Evolutionary conservation across 2,797 vertebrate species (phyloP).

Genomic region (Characodon lateralis): DNA sequence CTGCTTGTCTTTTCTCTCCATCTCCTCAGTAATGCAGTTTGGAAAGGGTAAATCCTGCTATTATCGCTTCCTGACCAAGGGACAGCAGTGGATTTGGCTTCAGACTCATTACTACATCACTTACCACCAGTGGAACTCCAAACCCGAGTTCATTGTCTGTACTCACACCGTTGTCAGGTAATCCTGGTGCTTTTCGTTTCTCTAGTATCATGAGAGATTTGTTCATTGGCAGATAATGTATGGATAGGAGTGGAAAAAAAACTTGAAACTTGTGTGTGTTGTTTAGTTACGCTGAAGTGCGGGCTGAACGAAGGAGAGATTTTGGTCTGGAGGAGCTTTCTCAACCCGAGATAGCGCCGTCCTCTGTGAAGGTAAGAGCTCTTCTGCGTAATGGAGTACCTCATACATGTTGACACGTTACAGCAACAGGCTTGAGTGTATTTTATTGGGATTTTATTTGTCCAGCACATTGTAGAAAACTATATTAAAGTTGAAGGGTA

Average conservation of each 20-base stretch:
- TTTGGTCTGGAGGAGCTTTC: conserved; percentile 82
- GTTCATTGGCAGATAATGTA: neutral
- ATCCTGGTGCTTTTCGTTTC: neutral
- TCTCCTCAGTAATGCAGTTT: conserved; percentile 87
- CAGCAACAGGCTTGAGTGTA: neutral
- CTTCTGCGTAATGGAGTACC: neutral
- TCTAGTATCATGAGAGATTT: neutral
- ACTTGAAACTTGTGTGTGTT: conserved; percentile 2
- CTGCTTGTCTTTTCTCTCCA: neutral
- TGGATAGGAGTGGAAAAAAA: neutral
- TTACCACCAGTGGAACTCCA: conserved; percentile 95
- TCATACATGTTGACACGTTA: neutral
- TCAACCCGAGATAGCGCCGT: conserved; percentile 75
- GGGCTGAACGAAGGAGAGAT: conserved; percentile 82
- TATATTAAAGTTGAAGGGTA: neutral
- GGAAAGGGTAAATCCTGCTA: conserved; percentile 93
- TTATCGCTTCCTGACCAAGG: conserved; percentile 91
- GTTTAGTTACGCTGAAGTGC: conserved; percentile 84
- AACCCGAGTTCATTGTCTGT: conserved; percentile 90
- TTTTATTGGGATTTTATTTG: neutral
- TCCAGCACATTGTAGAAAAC: too few relatives aligned
- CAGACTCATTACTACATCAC: conserved; percentile 92
- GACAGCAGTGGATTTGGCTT: conserved; percentile 91
- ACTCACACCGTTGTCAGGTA: conserved; percentile 89
- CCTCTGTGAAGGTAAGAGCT: conserved; percentile 75